A percentile compares a stretch with the other conserved stretches of the same genome.
phyloP scores from a whole-genome alignment of 2,797 vertebrate genomes.

The Scomberomorus guttatus region DNA sequence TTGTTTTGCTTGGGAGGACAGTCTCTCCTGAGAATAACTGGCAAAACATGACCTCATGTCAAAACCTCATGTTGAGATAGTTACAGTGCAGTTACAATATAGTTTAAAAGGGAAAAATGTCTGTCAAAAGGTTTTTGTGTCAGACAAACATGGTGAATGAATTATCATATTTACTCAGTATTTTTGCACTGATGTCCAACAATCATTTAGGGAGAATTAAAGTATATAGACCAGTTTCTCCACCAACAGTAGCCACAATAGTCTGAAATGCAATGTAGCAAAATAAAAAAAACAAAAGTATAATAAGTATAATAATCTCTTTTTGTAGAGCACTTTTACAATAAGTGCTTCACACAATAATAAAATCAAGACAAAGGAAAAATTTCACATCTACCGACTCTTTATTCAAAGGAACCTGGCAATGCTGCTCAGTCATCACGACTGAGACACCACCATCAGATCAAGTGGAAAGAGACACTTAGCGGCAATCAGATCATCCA shows the following conservation, averaged over 20 bases:
- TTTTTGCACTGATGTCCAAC: background rate
- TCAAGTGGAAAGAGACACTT: constrained; percentile 47
- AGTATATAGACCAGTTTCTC: background rate
- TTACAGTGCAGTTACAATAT: background rate
- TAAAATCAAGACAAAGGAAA: too few relatives aligned
- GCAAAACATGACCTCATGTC: background rate
- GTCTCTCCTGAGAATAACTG: too few relatives aligned
- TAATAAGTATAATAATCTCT: too few relatives aligned
- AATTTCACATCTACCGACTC: constrained; percentile 4
- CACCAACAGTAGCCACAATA: background rate
- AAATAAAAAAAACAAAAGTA: too few relatives aligned
- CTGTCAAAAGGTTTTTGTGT: background rate
- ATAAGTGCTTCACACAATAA: too few relatives aligned
- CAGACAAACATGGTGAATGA: background rate
- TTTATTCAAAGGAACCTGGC: constrained; percentile 19
- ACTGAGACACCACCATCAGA: constrained; percentile 32
- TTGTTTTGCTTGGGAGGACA: too few relatives aligned
- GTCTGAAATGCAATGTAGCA: background rate
- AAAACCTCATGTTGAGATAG: background rate
- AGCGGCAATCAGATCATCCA: constrained; percentile 45
- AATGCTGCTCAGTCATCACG: constrained; percentile 36
- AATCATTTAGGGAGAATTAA: background rate
- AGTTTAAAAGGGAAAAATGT: background rate
- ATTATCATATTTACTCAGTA: background rate
- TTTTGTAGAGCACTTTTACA: too few relatives aligned